A percentile compares a stretch with the other conserved stretches of the same genome.
Conservation (phyloP, 2,113 vertebrate species). For the Ardeotis arabs region DNA sequence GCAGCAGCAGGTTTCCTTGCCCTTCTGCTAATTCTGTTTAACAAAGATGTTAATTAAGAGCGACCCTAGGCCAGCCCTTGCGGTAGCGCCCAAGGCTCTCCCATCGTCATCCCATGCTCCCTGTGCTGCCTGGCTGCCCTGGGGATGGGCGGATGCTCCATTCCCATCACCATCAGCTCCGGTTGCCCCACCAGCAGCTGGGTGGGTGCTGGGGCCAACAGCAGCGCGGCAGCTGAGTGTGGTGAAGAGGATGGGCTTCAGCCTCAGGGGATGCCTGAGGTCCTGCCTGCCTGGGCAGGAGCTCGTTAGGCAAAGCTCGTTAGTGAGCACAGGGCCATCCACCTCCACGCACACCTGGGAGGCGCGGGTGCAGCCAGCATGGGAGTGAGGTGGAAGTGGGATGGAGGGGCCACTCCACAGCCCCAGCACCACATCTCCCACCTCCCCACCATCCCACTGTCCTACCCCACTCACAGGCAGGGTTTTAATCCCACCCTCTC, state of each 20-base stretch:
- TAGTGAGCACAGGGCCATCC: not conserved
- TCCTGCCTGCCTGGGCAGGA: not conserved
- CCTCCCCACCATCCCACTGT: not conserved
- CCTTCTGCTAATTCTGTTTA: not conserved
- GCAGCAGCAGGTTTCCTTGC: not conserved
- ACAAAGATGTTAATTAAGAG: conserved; percentile 46
- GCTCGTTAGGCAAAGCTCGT: not conserved
- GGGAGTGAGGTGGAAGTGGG: not conserved
- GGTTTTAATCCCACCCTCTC: not conserved
- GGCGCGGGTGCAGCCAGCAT: not conserved
- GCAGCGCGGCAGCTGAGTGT: too few relatives aligned
- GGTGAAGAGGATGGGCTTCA: not conserved
- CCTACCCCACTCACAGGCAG: not conserved
- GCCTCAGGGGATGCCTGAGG: not conserved
- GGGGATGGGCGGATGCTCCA: too few relatives aligned
- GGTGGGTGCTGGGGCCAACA: not conserved
- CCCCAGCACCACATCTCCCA: not conserved
- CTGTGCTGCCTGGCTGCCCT: not conserved
- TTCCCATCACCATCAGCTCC: not conserved
- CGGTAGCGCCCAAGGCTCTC: not conserved
- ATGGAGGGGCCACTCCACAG: not conserved
- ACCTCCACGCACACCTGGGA: not conserved
- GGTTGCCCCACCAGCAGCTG: not conserved
- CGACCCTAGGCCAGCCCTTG: not conserved
- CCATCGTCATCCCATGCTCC: not conserved